Base-by-base conservation (phyloP, 2,797 vertebrate genomes). In the Periophthalmus magnuspinnatus region DNA sequence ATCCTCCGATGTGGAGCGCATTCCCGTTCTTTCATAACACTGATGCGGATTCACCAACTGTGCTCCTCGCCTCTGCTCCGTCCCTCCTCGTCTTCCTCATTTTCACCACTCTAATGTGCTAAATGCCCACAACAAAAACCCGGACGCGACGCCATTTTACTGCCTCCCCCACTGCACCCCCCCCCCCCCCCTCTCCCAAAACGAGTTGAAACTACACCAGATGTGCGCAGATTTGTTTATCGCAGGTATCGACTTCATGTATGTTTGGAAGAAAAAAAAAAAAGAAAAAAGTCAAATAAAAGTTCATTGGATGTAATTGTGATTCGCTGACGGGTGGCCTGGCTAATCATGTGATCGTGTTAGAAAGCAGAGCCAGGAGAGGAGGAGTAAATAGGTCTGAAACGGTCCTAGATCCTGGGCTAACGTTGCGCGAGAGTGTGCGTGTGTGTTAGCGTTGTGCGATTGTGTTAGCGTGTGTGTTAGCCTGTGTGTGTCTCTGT, bases 301-400 rank as follows among this genome's bases (percentile, higher is more conserved):
- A 14, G 75, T 78, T 84, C 70, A 74, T 89, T 90, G 87, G 89
- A 91, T 82, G 82, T 89, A 75, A 80, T 89, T 93, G 84, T 85
- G 91, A 92, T 90, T 91, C 84, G 82, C 89, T 86, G 89, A 90
- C 87, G 88, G 89, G 86, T 88, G 84, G 33, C 19, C 86, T 79
- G 76, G 81, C 90, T 94, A 93, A 94, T 93, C 91, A 92, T 92
- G 92, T 94, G 91, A 93, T 93, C 91, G 90, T 86, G 86, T 93
- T 92, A 91, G 87, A 77, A 79, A 69, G 85, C 89, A 86, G 91
- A 79, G 81, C 84, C 78, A 74, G 79, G 85, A 88, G 87, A 90
- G 85, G 86, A 72, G 76, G 82, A 81, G 82, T 89, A 90, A 93
- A 93, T 90, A 89, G 88, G 85, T 87, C 81, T 32, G 84, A 79